Evolutionary conservation across 1,140 invertebrate species (phyloP).

Genomic region (Augochlora pura): DNA sequence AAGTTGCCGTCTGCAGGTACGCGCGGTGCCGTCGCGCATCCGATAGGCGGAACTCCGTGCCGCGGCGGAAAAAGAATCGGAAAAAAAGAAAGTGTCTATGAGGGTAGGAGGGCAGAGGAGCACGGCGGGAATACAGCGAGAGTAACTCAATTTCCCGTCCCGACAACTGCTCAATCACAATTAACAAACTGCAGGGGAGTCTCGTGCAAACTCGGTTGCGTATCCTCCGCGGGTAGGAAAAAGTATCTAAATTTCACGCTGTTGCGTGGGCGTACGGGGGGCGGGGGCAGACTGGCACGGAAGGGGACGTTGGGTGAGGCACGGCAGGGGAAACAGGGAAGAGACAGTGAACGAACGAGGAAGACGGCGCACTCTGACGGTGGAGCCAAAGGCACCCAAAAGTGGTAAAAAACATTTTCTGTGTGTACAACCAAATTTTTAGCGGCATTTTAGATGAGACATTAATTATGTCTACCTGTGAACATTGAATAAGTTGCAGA

Average conservation of each 20-base stretch:
- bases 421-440: no score
- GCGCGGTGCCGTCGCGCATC: background rate
- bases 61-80: background rate
- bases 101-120: background rate
- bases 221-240: conserved; percentile 31
- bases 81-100: conserved; percentile 7
- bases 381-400: no score
- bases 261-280: background rate
- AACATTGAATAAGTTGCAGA: no score
- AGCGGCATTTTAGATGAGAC: no score
- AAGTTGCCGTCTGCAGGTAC: background rate
- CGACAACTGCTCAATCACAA: conserved; percentile 73
- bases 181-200: conserved; percentile 68
- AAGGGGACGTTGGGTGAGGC: background rate
- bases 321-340: background rate
- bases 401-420: no score
- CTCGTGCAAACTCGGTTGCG: conserved; percentile 45
- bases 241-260: conserved; percentile 54
- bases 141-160: conserved; percentile 72
- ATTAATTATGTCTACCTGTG: no score
- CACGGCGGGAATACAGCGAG: conserved; percentile 56
- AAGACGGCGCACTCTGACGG: background rate
- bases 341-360: conserved; percentile 47
- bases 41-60: background rate
- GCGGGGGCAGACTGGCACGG: background rate